Conservation (phyloP, 2,797 vertebrate species). For the Coccyzus lansbergi region DNA sequence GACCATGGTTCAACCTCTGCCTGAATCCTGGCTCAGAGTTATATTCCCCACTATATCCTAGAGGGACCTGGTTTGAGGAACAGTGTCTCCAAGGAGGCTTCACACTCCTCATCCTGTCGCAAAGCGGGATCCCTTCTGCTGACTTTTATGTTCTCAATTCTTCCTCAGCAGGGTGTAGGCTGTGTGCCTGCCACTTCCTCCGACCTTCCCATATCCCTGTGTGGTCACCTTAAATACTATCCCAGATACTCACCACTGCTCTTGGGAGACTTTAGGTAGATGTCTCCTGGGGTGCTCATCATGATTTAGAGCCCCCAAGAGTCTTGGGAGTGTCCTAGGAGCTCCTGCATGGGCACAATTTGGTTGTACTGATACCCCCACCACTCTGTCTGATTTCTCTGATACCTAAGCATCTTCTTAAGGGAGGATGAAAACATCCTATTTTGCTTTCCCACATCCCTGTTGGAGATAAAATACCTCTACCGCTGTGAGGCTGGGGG, state of each 20-base stretch:
- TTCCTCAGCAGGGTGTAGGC: background rate
- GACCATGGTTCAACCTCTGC: background rate
- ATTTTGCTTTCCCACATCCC: background rate
- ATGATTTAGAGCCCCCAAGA: background rate
- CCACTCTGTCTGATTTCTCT: background rate
- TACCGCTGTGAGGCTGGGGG: background rate
- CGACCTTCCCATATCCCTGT: background rate
- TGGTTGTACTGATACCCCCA: background rate
- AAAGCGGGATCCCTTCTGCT: background rate
- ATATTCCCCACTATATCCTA: background rate
- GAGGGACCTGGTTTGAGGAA: too few relatives aligned
- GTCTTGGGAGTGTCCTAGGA: background rate
- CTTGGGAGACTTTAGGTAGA: background rate
- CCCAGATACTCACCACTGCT: background rate
- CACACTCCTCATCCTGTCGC: background rate
- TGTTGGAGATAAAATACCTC: background rate
- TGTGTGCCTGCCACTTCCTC: background rate
- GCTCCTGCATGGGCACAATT: background rate
- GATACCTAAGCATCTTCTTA: background rate
- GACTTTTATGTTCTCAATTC: background rate
- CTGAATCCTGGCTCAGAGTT: background rate
- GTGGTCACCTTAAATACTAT: background rate
- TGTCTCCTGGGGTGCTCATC: background rate
- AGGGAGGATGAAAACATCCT: background rate
- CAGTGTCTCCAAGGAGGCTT: background rate